A percentile compares a stretch with the other conserved stretches of the same genome.
phyloP scores from a whole-genome alignment of 2,888 invertebrate genomes.

The Nebria brevicollis region DNA sequence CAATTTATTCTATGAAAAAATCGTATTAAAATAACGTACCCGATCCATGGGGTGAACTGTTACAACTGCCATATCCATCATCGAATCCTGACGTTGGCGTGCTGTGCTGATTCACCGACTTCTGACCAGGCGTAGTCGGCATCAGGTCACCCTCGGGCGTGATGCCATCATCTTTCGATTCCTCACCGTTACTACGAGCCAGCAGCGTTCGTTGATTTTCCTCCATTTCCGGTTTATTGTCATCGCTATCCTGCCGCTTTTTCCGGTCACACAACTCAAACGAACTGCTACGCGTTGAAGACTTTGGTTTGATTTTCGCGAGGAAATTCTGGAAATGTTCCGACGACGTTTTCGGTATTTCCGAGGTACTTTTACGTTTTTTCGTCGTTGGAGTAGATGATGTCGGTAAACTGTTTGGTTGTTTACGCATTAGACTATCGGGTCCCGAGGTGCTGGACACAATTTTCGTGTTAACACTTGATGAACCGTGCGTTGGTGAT shows the following conservation, averaged over 20 bases:
- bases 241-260: background rate
- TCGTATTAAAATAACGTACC: conserved; percentile 61
- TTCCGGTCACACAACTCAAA: conserved; percentile 40
- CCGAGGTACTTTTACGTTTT: conserved; percentile 55
- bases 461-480: conserved; percentile 19
- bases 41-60: conserved; percentile 73
- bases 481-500: conserved; percentile 15
- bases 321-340: conserved; percentile 39
- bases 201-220: background rate
- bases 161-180: conserved; percentile 53
- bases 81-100: conserved; percentile 65
- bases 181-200: conserved; percentile 14
- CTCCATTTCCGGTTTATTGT: background rate
- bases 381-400: conserved; percentile 10
- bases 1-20: conserved; percentile 8
- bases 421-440: conserved; percentile 26
- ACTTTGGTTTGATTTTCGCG: conserved; percentile 38
- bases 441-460: conserved; percentile 33
- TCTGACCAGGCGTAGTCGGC: conserved; percentile 63
- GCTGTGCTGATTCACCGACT: conserved; percentile 53
- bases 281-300: conserved; percentile 31
- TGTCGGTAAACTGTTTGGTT: conserved; percentile 16
- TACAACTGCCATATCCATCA: conserved; percentile 74
- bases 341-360: conserved; percentile 53
- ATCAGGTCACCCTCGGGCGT: conserved; percentile 61